Evolutionary conservation across 2,888 invertebrate species (phyloP).

Genomic region (Kryphioiulus occultus): DNA sequence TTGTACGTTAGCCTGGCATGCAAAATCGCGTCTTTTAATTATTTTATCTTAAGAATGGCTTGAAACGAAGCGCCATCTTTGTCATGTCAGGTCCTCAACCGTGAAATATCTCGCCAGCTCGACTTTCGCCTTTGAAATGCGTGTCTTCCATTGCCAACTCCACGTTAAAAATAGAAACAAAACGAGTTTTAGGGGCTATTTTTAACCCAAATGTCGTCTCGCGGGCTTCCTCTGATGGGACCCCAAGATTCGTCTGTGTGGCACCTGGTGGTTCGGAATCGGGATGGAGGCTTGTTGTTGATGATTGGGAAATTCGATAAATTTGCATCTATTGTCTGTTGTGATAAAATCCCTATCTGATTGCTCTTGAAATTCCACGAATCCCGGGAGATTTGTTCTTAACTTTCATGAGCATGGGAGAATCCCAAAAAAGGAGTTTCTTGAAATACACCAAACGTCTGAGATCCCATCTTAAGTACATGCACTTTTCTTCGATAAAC

Average conservation of each 20-base stretch:
- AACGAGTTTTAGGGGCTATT: background rate
- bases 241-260: background rate
- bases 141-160: background rate
- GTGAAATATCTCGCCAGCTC: background rate
- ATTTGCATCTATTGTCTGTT: no score
- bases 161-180: background rate
- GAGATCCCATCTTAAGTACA: no score
- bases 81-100: background rate
- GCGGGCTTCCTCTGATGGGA: background rate
- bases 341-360: background rate
- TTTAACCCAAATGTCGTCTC: background rate
- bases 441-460: no score
- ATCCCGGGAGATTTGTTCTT: no score
- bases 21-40: no score
- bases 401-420: no score
- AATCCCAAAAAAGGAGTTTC: no score
- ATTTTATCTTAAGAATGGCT: background rate
- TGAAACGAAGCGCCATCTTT: no score
- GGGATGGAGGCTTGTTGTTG: background rate
- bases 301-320: background rate
- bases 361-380: no score
- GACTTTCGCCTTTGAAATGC: background rate
- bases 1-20: no score
- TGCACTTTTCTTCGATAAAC: no score
- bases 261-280: background rate